Evolutionary conservation across 2,888 invertebrate species (phyloP).

Genomic region (Emmelina monodactyla): DNA sequence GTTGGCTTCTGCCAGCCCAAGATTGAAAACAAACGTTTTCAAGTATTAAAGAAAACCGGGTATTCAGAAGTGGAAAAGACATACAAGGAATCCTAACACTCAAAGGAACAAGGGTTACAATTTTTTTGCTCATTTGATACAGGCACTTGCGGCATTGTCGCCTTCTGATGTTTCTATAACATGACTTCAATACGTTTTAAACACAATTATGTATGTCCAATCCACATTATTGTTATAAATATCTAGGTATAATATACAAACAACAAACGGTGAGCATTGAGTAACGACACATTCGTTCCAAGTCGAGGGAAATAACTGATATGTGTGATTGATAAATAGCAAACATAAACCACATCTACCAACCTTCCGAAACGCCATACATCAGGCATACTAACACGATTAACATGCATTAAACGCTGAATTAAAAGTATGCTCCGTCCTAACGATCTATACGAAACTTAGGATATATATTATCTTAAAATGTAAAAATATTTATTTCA

Average conservation of each 20-base stretch:
- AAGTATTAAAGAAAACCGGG: too few species aligned
- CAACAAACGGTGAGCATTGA: too few species aligned
- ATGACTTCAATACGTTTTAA: slow-evolving; percentile 3
- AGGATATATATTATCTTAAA: slow-evolving; percentile 49
- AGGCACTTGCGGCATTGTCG: slow-evolving; percentile 25
- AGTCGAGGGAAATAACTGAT: too few species aligned
- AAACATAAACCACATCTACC: neutral
- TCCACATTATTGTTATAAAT: too few species aligned
- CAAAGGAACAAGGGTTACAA: slow-evolving; percentile 16
- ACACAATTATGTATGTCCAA: slow-evolving; percentile 25
- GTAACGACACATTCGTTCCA: too few species aligned
- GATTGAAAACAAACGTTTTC: too few species aligned
- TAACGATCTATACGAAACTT: slow-evolving; percentile 56
- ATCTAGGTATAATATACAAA: too few species aligned
- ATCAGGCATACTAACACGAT: slow-evolving; percentile 49
- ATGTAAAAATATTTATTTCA: slow-evolving; percentile 60
- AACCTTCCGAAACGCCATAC: slow-evolving; percentile 3
- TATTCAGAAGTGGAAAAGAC: slow-evolving; percentile 23
- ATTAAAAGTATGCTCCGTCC: slow-evolving; percentile 55
- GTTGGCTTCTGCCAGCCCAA: too few species aligned
- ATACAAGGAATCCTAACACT: slow-evolving; percentile 20
- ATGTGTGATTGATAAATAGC: too few species aligned
- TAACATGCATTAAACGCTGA: slow-evolving; percentile 58
- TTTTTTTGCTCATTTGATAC: slow-evolving; percentile 21
- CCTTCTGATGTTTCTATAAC: slow-evolving; percentile 14